phyloP scores from a whole-genome alignment of 1,140 invertebrate genomes.

The Drosophila burlai region DNA sequence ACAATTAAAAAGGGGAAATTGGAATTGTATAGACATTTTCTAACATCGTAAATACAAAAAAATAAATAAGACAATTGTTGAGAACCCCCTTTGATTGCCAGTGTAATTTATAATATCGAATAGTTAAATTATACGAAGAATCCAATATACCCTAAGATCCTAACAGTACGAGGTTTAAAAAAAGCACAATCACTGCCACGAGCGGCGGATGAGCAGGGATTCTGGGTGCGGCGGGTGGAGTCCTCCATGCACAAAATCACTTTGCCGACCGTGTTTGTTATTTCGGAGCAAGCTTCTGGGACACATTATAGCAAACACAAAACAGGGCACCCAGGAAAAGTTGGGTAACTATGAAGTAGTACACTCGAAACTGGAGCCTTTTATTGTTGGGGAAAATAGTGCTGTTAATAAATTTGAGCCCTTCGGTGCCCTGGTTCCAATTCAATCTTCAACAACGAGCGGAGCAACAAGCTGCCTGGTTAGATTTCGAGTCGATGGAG shows the following conservation, averaged over 20 bases:
- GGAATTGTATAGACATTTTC: too few relatives aligned
- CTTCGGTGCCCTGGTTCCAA: constrained; percentile 14
- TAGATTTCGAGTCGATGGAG: constrained; percentile 36
- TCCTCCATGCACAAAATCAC: constrained; percentile 58
- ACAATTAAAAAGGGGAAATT: too few relatives aligned
- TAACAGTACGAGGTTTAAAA: background rate
- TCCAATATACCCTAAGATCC: background rate
- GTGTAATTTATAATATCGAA: too few relatives aligned
- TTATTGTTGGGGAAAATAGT: constrained; percentile 13
- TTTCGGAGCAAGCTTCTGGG: constrained; percentile 41
- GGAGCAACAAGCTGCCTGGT: constrained; percentile 16
- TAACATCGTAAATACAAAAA: too few relatives aligned
- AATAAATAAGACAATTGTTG: too few relatives aligned
- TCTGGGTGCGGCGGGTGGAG: background rate
- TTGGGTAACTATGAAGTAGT: constrained; percentile 39
- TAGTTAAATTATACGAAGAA: background rate
- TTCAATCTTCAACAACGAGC: constrained; percentile 40
- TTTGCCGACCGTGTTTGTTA: constrained; percentile 48
- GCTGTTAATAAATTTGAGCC: constrained; percentile 44
- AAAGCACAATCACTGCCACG: constrained; percentile 21
- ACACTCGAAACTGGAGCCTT: constrained; percentile 33
- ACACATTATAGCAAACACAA: constrained; percentile 44
- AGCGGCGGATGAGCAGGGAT: constrained; percentile 11
- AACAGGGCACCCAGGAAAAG: constrained; percentile 19
- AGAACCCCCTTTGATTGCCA: too few relatives aligned